Evolutionary conservation across 2,113 vertebrate species (phyloP).

Genomic region (Sminthopsis crassicaudata): DNA sequence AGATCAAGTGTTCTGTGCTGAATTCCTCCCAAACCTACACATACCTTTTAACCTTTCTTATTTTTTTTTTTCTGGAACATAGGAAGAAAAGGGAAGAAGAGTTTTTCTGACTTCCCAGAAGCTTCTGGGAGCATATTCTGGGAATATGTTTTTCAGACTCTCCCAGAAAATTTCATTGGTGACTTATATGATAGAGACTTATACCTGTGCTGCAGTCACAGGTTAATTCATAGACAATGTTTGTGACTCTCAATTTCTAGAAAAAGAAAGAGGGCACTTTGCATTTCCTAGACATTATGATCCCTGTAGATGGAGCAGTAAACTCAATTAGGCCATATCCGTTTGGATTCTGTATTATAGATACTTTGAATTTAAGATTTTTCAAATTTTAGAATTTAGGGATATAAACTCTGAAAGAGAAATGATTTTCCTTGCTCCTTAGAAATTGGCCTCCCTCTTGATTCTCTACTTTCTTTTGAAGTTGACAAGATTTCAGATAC

Average conservation of each 20-base stretch:
- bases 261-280: neutral
- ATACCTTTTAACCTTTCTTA: neutral
- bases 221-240: neutral
- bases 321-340: neutral
- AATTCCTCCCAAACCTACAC: neutral
- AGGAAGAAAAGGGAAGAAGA: neutral
- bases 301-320: neutral
- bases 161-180: neutral
- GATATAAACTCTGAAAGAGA: neutral
- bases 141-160: neutral
- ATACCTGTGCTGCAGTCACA: neutral
- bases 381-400: neutral
- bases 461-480: neutral
- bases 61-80: neutral
- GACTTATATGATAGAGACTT: neutral
- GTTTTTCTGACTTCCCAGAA: neutral
- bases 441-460: neutral
- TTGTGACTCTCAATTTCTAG: neutral
- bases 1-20: neutral
- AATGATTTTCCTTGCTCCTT: neutral
- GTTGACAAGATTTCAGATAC: no score
- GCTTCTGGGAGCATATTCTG: no score
- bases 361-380: neutral
- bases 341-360: neutral
- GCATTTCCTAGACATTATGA: neutral